Base-by-base conservation (phyloP, 2,797 vertebrate genomes). In the Hirundo rustica region DNA sequence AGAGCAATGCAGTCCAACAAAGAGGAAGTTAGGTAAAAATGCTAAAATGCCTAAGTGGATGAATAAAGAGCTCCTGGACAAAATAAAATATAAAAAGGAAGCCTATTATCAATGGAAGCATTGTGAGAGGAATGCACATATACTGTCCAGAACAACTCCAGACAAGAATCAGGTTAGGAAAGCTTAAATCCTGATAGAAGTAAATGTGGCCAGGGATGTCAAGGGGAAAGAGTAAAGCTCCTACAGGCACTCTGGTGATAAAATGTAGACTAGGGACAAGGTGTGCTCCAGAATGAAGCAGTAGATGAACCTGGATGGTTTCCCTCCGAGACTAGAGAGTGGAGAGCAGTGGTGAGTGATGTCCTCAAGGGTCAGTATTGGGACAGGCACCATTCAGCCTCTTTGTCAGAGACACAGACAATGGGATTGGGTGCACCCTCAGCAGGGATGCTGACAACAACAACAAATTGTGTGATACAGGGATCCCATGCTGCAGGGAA, bases 231-330 rank as follows among this genome's bases (percentile, higher is more conserved):
- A 50, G 16, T 48, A 36, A 55, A 42, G 34, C 4, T 61, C 16
- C 18, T 36, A 10, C 3, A 29, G 9, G 18, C 18, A 29, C 0
- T 0, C 2, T 14, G 19, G 13, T 44, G 32, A 30, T 53, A 53
- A 60, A 62, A 48, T 26, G 16, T 18, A 30, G 17, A 18, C 11
- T 9, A 18, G 4, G 9, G 10, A 53, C 66, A n/a, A 53, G 8
- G 7, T 29, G 6, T 53, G 19, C 45, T n/a, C 17, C 25, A 47
- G 29, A 45, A 53, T 7, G n/a, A 51, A 51, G 60, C 11, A 51
- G 9, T 9, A 79, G n/a, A 45, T 26, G n/a, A 29, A 42, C 15
- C 30, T 42, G 48, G 30, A 36, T 50, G 27, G 15, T 36, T 1
- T 5, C 27, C 36, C 8, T 65, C 32, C 36, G 27, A 32, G 58